Evolutionary conservation across 1,140 invertebrate species (phyloP).

Genomic region (Zaprionus gabonicus): DNA sequence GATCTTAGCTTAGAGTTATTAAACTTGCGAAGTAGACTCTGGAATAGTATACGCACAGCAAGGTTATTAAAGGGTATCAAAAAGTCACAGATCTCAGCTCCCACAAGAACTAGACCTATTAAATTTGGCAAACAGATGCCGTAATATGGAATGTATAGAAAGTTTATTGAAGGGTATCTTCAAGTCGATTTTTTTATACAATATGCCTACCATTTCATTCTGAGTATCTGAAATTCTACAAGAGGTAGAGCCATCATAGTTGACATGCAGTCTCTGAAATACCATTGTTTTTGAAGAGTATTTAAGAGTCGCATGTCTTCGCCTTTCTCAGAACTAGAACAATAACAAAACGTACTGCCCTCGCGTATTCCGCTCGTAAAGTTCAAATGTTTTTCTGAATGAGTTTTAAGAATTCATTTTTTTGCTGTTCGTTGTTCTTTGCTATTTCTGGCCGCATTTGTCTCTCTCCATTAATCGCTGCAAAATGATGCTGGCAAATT

Average conservation of each 20-base stretch:
- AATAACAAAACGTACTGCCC: slow-evolving; percentile 8
- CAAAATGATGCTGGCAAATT: slow-evolving; percentile 71
- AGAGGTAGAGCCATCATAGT: background rate
- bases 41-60: background rate
- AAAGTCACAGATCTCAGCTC: background rate
- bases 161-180: no score
- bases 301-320: background rate
- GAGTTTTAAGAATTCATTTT: slow-evolving; percentile 39
- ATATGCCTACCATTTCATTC: no score
- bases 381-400: slow-evolving; percentile 56
- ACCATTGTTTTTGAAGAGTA: background rate
- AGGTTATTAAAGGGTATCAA: background rate
- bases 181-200: no score
- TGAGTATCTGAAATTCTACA: background rate
- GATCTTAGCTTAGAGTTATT: background rate
- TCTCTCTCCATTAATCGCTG: slow-evolving; percentile 60
- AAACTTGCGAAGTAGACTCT: background rate
- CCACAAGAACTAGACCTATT: background rate
- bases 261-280: background rate
- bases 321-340: background rate
- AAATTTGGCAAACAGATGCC: background rate
- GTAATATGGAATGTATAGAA: background rate
- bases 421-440: slow-evolving; percentile 44
- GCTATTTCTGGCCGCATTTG: slow-evolving; percentile 43
- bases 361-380: slow-evolving; percentile 29